Percentiles rank a stretch among this genome's conserved stretches.
phyloP scores from a whole-genome alignment of 2,888 invertebrate species.

The Agelastica alni region DNA sequence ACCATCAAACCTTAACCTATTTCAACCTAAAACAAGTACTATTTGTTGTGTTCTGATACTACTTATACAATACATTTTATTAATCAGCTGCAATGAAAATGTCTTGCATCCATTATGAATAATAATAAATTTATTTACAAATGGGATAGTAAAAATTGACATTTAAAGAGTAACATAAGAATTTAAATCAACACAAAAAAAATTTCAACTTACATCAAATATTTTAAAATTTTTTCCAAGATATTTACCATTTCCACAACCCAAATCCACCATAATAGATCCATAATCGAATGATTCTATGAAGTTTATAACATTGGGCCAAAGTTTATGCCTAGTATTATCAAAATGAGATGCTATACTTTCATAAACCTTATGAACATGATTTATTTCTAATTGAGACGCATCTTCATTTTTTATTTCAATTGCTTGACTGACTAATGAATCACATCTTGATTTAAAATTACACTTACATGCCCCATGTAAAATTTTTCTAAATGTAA shows the following conservation, averaged over 20 bases:
- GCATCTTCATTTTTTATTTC: slow-evolving; percentile 54
- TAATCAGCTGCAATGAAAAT: no score
- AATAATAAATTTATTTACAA: no score
- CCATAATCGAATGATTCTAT: slow-evolving; percentile 68
- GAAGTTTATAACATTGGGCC: slow-evolving; percentile 90
- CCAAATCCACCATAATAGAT: slow-evolving; percentile 84
- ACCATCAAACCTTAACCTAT: no score
- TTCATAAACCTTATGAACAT: slow-evolving; percentile 90
- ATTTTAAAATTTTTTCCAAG: slow-evolving; percentile 66
- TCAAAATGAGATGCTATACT: slow-evolving; percentile 94
- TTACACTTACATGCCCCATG: slow-evolving; percentile 65
- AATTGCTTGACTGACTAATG: slow-evolving; percentile 42
- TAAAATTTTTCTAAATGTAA: slow-evolving; percentile 75
- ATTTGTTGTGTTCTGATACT: no score
- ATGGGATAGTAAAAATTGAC: no score
- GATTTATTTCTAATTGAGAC: slow-evolving; percentile 68
- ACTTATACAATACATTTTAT: no score
- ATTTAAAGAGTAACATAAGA: background rate
- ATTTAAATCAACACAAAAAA: background rate
- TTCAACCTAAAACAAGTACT: no score
- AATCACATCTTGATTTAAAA: slow-evolving; percentile 72
- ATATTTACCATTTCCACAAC: slow-evolving; percentile 99
- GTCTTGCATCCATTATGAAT: no score
- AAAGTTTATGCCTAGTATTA: slow-evolving; percentile 89
- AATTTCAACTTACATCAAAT: slow-evolving; percentile 61